Base-by-base conservation (phyloP, 2,888 invertebrate species). In the Caenorhabditis doughertyi region DNA sequence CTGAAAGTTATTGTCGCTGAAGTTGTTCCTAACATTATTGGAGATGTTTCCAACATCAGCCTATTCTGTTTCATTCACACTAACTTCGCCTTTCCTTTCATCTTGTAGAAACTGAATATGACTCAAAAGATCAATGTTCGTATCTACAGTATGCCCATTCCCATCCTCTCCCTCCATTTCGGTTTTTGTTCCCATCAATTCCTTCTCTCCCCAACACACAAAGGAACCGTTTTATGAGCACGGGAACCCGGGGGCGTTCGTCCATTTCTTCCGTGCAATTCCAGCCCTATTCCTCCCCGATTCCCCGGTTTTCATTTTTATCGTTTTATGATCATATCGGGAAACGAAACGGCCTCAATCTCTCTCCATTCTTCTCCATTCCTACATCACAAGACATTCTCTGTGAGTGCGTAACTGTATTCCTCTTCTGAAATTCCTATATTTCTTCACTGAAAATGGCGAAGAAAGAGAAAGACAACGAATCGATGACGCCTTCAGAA, bases 181-280 rank as follows among this genome's bases (percentile, higher is more conserved):
- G 9, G 35, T 35, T 44, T 25, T 25, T 18, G 64, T 64, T 64
- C 64, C 64, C 64, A 64, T 32, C 51, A 23, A 16, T 51, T 51
- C 16, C 42, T 3, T 16, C 23, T n/a, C 29, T 25, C 49, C 13
- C 25, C 25, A 25, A 13, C 23, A 11, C 25, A 39, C 16, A 32
- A n/a, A 49, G 13, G 47, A 64, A 64, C 60, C 16, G n/a, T 72
- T 73, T 73, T 53, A 62, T 23, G 73, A 73, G 25, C 53, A 55
- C 55, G 53, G 68, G 42, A 70, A 70, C 53, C 18, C 56, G 56
- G 18, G 56, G 56, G 56, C 55, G 56, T 56, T 23, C 35, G 16
- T 53, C n/a, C 62, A n/a, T 58, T 35, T 68, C 56, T 56, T 53
- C 29, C 53, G 62, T 72, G 72, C 72, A 72, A 55, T 74, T 74